Base-by-base conservation (phyloP, 53 echinoderm and acorn worm genomes). In the Patiria pectinifera region DNA sequence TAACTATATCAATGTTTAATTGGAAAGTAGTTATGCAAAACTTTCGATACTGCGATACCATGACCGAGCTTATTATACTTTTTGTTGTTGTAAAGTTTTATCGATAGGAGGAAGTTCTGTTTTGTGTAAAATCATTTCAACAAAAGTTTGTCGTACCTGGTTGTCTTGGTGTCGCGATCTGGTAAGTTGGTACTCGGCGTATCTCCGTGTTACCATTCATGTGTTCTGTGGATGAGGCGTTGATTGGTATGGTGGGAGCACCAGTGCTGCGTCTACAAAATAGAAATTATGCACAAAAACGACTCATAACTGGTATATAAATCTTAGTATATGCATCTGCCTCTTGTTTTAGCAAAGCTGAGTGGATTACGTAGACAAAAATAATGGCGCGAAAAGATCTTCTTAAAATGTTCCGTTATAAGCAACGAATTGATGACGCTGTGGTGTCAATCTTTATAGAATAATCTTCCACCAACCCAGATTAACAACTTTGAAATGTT, bases 171-270 rank as follows among this genome's bases (percentile, higher is more conserved):
- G 87, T 13, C 14, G 88, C 26, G 15, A 90, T 81, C 45, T 80
- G 80, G 66, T 81, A 90, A 14, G 90, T 90, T 80, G 81, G 90
- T 90, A 90, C 90, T 46, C 90, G 69, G 21, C 90, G 90, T 48
- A 80, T 90, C 90, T 90, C 90, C 66, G 90, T 60, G 80, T 80
- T 90, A 14, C 90, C 90, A 69, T 90, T 90, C 82, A 90, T 63
- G 63, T 90, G 90, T 19, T 90, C 62, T 90, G 90, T 90, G 11
- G 90, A 81, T n/a, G 90, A 90, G 46, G 90, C 90, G 69, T 90
- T 90, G 69, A 90, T 90, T 5, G 90, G 90, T 63, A 90, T 90
- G 53, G 90, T 61, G 15, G 80, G 90, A 10, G 80, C 90, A 66
- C 90, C 48, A 47, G 80, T 69, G 63, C 90, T 66, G 12, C 90